Base-by-base conservation (phyloP, 2,797 vertebrate species). In the Peromyscus attwateri region DNA sequence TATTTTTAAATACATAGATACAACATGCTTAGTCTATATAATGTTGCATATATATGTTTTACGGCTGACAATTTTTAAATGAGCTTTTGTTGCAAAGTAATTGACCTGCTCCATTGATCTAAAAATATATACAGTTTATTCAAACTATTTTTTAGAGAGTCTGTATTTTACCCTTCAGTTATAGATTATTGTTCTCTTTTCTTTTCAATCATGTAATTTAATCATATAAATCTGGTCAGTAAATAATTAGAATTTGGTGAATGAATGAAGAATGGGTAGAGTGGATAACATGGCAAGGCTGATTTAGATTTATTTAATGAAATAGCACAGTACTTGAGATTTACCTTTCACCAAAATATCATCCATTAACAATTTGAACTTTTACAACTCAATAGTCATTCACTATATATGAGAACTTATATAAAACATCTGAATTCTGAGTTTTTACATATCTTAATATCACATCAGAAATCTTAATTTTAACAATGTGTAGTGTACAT, bases 231-330 rank as follows among this genome's bases (percentile, higher is more conserved):
- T 19, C 52, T 87, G 9, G 19, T 60, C 25, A 60, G n/a, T 75
- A 92, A 95, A 96, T 12, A 76, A 49, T 82, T 2, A 93, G 49
- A 89, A 57, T 57, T 85, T 21, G 37, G 73, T 79, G 77, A 66
- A 70, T 60, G 37, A 83, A 73, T 66, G 37, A 91, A 7, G 7
- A 89, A 62, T 43, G 55, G 8, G 93, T 90, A 91, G 25, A 34
- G 12, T 4, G 25, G 27, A 84, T 60, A 92, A n/a, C 17, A 2
- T 85, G 11, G 80, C 60, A 21, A 29, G 46, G 11, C 68, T n/a
- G 64, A 34, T 70, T 52, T 87, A 52, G 7, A 70, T 87, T 71
- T 49, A 55, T 52, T 7, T 55, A 52, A 87, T 87, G 52, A n/a
- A 87, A n/a, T 25, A 70, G 83, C 17, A 25, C 17, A 77, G 34